Evolutionary conservation across 1,140 invertebrate species (phyloP), one percentile per base, ranked within the genome.

Genomic region (Euura saliciscinereae): DNA sequence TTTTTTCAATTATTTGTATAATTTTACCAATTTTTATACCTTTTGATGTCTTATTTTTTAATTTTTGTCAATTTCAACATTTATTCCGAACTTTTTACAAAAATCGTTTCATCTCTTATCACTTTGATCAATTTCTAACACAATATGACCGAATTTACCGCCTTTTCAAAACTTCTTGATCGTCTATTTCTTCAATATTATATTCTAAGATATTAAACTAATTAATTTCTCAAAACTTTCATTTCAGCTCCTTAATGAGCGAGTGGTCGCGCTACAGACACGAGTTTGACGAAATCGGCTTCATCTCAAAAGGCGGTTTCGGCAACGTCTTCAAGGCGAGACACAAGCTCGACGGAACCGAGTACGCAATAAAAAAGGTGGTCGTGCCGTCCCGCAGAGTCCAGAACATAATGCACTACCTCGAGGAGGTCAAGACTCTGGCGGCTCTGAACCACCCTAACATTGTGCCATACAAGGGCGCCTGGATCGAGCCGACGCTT

Each of bases 331-430:
- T 84, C 73, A 88, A 90, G 84, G 92, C 90, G 1, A 85, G 87
- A 78, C 91, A 96, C 83, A 91, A 92, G 78, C 80, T 96, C 2
- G 95, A 96, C 83, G 91, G 91, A 11, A 89, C 90, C 10, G 88
- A 92, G 75, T 96, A 96, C 89, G 95, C 95, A 8, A 89, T 96
- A 2, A 96, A 96, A 83, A 95, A 95, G 84, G 93, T 96, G 51
- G 87, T 87, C 74, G 91, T 95, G 59, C 89, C 87, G 74, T 91
- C 90, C 51, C 88, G 87, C n/a, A 87, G 88, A 73, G 84, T 92
- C 0, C 86, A 91, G 73, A 88, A 87, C 0, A 89, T 93, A 43
- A 85, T 90, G 78, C 87, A 87, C 67, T 91, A 93, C 85, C 83
- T 94, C 43, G 85, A 91, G 43, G 95, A 96, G 90, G 94, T 95